phyloP scores from a whole-genome alignment of 2,113 vertebrate species.

The Oriolus oriolus region DNA sequence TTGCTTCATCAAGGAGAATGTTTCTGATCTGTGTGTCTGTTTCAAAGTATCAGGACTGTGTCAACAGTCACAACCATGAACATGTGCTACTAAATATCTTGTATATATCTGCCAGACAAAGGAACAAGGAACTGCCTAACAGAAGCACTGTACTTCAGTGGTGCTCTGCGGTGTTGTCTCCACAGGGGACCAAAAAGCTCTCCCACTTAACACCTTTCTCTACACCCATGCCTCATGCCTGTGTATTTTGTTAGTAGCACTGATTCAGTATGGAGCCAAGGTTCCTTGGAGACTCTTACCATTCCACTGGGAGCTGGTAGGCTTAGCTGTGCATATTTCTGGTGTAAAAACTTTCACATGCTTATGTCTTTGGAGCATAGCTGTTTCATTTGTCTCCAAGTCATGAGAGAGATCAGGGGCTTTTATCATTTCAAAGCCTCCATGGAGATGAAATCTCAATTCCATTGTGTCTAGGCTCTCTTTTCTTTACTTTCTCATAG shows the following conservation, averaged over 20 bases:
- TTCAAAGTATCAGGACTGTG: not conserved
- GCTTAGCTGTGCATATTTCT: not conserved
- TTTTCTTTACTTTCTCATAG: not conserved
- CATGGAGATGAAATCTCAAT: not conserved
- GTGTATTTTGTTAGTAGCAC: not conserved
- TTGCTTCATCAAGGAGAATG: not conserved
- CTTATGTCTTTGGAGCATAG: rapidly evolving
- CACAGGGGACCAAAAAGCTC: not conserved
- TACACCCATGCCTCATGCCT: rapidly evolving
- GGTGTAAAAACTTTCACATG: not conserved
- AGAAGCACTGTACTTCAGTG: not conserved
- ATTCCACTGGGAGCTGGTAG: not conserved
- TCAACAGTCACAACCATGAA: not conserved
- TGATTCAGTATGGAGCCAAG: not conserved
- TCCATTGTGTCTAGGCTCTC: not conserved
- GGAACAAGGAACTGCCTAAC: not conserved
- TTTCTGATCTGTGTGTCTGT: not conserved
- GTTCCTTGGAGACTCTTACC: not conserved
- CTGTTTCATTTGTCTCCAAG: not conserved
- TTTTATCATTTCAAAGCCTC: not conserved
- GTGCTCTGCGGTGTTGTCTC: not conserved
- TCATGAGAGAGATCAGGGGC: rapidly evolving
- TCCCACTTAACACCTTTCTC: not conserved
- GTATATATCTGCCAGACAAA: not conserved
- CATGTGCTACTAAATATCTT: not conserved